Evolutionary conservation across 2,797 vertebrate genomes (phyloP).

Genomic region (Synanceia verrucosa): DNA sequence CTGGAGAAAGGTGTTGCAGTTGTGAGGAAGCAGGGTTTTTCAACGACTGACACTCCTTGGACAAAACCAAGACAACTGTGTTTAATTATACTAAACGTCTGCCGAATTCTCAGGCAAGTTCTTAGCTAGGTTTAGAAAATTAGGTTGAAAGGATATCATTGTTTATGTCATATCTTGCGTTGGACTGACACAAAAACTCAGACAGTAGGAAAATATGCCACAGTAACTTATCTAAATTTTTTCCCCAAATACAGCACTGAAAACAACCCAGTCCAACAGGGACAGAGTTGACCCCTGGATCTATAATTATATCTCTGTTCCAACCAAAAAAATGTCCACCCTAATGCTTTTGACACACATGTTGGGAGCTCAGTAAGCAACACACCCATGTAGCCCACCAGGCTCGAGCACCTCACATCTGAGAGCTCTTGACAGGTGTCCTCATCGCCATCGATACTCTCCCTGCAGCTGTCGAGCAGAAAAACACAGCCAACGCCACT

Average conservation of each 20-base stretch:
- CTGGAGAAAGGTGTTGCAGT: not conserved
- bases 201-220: not conserved
- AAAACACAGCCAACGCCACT: constrained; percentile 1
- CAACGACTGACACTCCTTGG: not conserved
- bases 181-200: not conserved
- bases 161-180: not conserved
- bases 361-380: not conserved
- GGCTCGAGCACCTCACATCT: constrained; percentile 1
- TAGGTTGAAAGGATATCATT: not conserved
- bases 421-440: constrained; percentile 10
- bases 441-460: constrained; percentile 4
- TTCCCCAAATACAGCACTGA: not conserved
- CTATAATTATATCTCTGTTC: no score
- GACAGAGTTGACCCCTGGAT: not conserved
- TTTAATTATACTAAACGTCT: no score
- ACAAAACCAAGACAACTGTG: not conserved
- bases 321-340: not conserved
- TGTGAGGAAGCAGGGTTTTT: not conserved
- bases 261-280: constrained; percentile 1
- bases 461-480: constrained; percentile 25
- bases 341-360: not conserved
- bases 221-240: not conserved
- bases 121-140: no score
- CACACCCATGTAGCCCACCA: not conserved
- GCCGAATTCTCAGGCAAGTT: not conserved